phyloP scores from a whole-genome alignment of 2,888 invertebrate species.

The Eupeodes latifasciatus region DNA sequence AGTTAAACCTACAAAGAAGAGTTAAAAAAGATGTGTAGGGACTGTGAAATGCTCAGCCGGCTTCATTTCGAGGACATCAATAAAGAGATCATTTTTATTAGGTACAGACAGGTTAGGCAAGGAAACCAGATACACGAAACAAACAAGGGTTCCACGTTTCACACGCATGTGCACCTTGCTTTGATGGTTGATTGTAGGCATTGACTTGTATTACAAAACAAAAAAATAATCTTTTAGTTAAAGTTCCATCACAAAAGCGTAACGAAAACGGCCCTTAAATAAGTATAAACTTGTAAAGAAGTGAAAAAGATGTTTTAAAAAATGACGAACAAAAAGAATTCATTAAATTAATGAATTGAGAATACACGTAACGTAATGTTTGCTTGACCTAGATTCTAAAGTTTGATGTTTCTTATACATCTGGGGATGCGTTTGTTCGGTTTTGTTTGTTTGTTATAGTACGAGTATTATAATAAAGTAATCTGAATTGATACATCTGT shows the following conservation, averaged over 20 bases:
- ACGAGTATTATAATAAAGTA: neutral
- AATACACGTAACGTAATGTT: slow-evolving; percentile 50
- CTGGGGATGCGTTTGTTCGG: slow-evolving; percentile 60
- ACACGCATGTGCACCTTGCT: slow-evolving; percentile 72
- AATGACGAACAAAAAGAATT: slow-evolving; percentile 44
- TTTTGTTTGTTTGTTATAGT: slow-evolving; percentile 36
- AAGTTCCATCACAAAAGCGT: slow-evolving; percentile 44
- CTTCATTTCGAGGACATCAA: slow-evolving; percentile 76
- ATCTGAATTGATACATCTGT: slow-evolving; percentile 61
- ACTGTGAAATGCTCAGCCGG: slow-evolving; percentile 62
- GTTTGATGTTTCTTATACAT: slow-evolving; percentile 59
- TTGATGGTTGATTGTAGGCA: slow-evolving; percentile 36
- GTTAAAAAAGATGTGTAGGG: neutral
- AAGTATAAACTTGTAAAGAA: slow-evolving; percentile 45
- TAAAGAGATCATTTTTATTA: slow-evolving; percentile 77
- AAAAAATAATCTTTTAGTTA: slow-evolving; percentile 2
- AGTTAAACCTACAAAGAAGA: neutral
- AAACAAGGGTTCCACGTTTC: slow-evolving; percentile 57
- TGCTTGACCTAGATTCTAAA: slow-evolving; percentile 71
- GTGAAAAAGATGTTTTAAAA: no score
- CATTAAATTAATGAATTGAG: slow-evolving; percentile 51
- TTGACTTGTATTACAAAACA: slow-evolving; percentile 21
- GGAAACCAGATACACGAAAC: slow-evolving; percentile 56
- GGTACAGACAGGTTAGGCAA: slow-evolving; percentile 62
- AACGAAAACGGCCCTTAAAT: slow-evolving; percentile 53